Percentiles rank a stretch among this genome's conserved stretches.
phyloP scores from a whole-genome alignment of 2,113 vertebrate species.

The Percopsis transmontana region DNA sequence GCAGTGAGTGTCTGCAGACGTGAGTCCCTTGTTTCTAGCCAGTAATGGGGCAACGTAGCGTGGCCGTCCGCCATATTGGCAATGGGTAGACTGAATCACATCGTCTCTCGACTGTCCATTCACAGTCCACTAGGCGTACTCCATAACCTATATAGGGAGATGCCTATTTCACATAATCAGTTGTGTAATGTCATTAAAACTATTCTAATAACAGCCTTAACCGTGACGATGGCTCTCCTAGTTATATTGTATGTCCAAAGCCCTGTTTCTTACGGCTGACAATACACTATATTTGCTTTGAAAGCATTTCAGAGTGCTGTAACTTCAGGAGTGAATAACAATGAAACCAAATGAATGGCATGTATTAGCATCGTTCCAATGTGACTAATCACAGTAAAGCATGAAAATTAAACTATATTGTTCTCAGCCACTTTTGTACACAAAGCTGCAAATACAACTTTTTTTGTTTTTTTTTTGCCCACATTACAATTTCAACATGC shows the following conservation, averaged over 20 bases:
- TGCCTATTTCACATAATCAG: neutral
- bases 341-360: too few relatives aligned
- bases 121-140: neutral
- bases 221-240: constrained; percentile 2
- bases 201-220: neutral
- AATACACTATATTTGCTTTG: constrained; percentile 17
- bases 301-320: neutral
- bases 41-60: constrained; percentile 29
- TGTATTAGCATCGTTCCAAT: too few relatives aligned
- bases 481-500: neutral
- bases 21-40: constrained; percentile 52
- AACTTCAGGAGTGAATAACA: too few relatives aligned
- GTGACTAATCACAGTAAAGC: too few relatives aligned
- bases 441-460: too few relatives aligned
- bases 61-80: too few relatives aligned
- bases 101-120: neutral
- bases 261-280: neutral
- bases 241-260: constrained; percentile 19
- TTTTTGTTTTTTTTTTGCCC: neutral
- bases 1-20: constrained; percentile 58
- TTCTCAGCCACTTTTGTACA: too few relatives aligned
- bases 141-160: neutral
- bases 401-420: too few relatives aligned
- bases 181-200: neutral
- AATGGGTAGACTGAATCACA: constrained; percentile 9